phyloP scores from a whole-genome alignment of 2,113 vertebrate species.

The Tyrannus savana region DNA sequence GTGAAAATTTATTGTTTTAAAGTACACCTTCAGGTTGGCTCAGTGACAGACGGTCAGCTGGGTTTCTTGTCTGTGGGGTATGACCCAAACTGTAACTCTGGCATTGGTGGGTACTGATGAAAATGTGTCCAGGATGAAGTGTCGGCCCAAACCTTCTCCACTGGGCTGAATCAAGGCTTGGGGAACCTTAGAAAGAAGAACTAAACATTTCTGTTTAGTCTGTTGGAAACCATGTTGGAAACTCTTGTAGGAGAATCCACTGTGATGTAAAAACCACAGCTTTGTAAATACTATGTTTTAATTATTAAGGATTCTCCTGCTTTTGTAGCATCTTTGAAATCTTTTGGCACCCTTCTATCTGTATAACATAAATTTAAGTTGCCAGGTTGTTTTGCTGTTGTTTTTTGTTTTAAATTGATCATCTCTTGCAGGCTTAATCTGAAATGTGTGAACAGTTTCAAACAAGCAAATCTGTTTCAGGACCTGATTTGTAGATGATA shows the following conservation, averaged over 20 bases:
- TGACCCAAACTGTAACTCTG: background rate
- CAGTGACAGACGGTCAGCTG: background rate
- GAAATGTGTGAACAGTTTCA: background rate
- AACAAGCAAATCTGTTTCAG: background rate
- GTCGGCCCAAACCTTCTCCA: background rate
- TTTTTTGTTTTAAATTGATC: background rate
- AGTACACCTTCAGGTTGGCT: background rate
- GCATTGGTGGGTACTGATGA: background rate
- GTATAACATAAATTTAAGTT: background rate
- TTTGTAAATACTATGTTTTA: background rate
- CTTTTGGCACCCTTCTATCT: background rate
- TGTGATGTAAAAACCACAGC: background rate
- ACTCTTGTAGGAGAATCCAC: background rate
- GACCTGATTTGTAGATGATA: background rate
- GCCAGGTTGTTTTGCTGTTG: background rate
- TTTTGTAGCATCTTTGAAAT: background rate
- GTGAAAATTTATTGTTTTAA: background rate
- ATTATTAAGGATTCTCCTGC: background rate
- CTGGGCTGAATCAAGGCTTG: background rate
- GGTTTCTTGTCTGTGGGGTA: background rate
- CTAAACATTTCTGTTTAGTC: fast-evolving
- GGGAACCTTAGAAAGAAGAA: background rate
- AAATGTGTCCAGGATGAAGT: fast-evolving
- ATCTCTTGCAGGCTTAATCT: background rate
- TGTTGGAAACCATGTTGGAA: background rate